These are phyloP conservation scores for Danio aesculapii DNA, from an alignment of 2,797 vertebrate species.

Conservation along the genomic window DNA sequence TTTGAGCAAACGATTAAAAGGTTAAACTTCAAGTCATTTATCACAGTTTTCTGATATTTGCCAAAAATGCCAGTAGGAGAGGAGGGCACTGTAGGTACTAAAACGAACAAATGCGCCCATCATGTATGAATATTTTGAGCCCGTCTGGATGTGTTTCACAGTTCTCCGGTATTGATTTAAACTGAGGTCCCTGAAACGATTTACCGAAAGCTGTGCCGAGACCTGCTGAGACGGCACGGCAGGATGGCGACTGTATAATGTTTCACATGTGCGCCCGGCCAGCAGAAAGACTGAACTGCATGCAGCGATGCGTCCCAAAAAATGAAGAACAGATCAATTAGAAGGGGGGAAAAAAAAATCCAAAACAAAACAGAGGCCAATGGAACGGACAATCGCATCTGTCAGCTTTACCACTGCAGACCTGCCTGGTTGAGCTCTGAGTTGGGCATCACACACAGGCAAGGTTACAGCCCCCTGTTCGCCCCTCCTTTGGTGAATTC, in stretches of 20 bases:
- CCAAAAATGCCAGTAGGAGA: too few species aligned
- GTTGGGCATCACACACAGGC: slow-evolving; percentile 59
- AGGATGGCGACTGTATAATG: slow-evolving; percentile 67
- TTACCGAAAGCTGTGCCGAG: slow-evolving; percentile 65
- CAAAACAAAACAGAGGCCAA: slow-evolving; percentile 19
- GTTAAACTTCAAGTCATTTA: too few species aligned
- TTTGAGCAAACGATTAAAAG: too few species aligned
- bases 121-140: slow-evolving; percentile 11
- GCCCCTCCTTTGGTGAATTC: slow-evolving; percentile 66
- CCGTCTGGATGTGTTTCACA: slow-evolving; percentile 14
- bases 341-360: slow-evolving; percentile 47
- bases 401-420: slow-evolving; percentile 64
- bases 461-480: slow-evolving; percentile 52
- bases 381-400: slow-evolving; percentile 56
- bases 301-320: slow-evolving; percentile 59
- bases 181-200: slow-evolving; percentile 66
- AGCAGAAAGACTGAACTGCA: slow-evolving; percentile 56
- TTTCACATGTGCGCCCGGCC: slow-evolving; percentile 66
- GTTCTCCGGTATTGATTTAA: slow-evolving; percentile 71
- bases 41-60: too few species aligned
- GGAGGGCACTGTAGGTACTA: background rate
- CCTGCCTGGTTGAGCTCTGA: slow-evolving; percentile 23
- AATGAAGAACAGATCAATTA: slow-evolving; percentile 71
- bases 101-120: slow-evolving; percentile 31
- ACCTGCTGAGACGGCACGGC: slow-evolving; percentile 69